Conservation (phyloP, 2,888 invertebrate species). For the Drosophila picticornis region DNA sequence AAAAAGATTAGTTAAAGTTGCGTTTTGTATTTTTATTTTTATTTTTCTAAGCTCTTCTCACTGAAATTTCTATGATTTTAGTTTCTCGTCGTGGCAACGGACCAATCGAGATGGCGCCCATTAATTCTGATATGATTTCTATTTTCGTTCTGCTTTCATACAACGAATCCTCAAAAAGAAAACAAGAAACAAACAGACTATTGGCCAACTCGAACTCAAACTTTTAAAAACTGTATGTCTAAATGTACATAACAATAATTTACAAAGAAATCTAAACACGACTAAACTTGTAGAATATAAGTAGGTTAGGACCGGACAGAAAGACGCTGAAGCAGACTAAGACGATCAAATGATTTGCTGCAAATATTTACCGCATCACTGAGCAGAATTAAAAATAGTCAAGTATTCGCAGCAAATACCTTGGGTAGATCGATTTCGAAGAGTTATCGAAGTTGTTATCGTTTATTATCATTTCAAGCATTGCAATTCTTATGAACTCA, state of each 20-base stretch:
- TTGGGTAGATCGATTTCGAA: conserved; percentile 1
- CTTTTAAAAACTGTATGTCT: conserved; percentile 67
- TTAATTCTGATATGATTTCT: conserved; percentile 17
- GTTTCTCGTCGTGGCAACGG: conserved; percentile 31
- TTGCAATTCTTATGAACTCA: conserved; percentile 69
- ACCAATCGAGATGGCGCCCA: conserved; percentile 12
- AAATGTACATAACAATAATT: conserved; percentile 82
- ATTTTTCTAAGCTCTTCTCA: conserved; percentile 7
- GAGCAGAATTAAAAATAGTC: background rate
- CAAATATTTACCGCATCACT: conserved; percentile 5
- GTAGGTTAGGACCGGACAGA: conserved; percentile 47
- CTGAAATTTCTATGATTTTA: conserved; percentile 10
- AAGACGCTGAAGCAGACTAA: conserved; percentile 9
- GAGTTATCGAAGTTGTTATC: conserved; percentile 17
- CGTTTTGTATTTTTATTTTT: conserved; percentile 47
- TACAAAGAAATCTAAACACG: conserved; percentile 65
- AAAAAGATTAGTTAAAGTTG: conserved; percentile 67
- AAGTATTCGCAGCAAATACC: conserved; percentile 26
- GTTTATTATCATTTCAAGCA: conserved; percentile 39
- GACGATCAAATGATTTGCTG: conserved; percentile 8
- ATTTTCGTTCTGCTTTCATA: conserved; percentile 44
- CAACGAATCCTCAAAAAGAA: conserved; percentile 52
- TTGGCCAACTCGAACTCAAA: conserved; percentile 30
- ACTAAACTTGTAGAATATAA: conserved; percentile 52
- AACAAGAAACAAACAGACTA: background rate